phyloP scores from a whole-genome alignment of 2,113 vertebrate species.

The Scomber scombrus region DNA sequence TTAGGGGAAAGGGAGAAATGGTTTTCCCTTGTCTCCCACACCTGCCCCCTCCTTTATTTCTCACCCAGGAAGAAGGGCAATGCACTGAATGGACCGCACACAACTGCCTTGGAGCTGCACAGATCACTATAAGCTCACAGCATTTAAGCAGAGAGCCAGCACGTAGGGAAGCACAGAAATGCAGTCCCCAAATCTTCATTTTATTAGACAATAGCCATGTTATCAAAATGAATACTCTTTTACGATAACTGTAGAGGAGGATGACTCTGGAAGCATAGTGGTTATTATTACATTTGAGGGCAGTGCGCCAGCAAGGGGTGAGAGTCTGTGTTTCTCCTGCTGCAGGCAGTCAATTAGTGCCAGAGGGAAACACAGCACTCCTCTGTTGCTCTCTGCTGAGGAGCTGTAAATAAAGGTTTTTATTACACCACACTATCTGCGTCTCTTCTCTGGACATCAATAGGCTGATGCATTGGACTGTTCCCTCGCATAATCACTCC shows the following conservation, averaged over 20 bases:
- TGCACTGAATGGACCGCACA: constrained; percentile 79
- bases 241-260: constrained; percentile 39
- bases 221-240: constrained; percentile 68
- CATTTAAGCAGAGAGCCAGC: constrained; percentile 49
- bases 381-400: constrained; percentile 79
- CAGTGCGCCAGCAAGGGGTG: constrained; percentile 60
- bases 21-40: constrained; percentile 66
- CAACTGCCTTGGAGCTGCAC: constrained; percentile 47
- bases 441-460: constrained; percentile 83
- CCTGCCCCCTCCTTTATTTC: constrained; percentile 60
- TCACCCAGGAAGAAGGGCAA: constrained; percentile 69
- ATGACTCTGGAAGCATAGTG: constrained; percentile 63
- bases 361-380: constrained; percentile 79
- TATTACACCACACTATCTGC: constrained; percentile 81
- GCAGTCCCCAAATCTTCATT: constrained; percentile 53
- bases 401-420: constrained; percentile 87
- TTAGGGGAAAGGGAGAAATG: constrained; percentile 73
- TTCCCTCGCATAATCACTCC: constrained; percentile 83
- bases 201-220: constrained; percentile 42
- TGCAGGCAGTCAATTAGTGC: constrained; percentile 84
- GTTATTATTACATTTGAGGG: constrained; percentile 82
- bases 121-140: constrained; percentile 33
- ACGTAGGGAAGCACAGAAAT: constrained; percentile 2
- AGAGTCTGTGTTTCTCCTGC: constrained; percentile 79
- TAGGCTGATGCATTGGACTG: constrained; percentile 80